phyloP scores from a whole-genome alignment of 2,113 vertebrate species.

The Pedetes capensis region DNA sequence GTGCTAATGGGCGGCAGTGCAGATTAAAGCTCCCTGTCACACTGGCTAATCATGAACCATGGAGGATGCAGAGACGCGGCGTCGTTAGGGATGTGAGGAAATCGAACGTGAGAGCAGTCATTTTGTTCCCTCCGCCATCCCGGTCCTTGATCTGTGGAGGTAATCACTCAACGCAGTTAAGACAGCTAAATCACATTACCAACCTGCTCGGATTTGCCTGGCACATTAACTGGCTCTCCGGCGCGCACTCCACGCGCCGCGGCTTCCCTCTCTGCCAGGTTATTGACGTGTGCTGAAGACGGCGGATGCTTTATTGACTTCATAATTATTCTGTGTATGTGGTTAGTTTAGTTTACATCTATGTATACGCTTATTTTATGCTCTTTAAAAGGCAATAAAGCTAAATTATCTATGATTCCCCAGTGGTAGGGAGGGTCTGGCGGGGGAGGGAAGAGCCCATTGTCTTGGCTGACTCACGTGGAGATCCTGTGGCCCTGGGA shows the following conservation, averaged over 20 bases:
- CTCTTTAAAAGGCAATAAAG: slow-evolving; percentile 50
- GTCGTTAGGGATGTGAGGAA: rapidly evolving
- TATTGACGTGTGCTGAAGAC: slow-evolving; percentile 21
- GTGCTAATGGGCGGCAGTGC: neutral
- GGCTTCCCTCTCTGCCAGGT: neutral
- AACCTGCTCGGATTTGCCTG: neutral
- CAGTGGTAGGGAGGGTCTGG: neutral
- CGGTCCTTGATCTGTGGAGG: neutral
- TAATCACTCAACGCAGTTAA: neutral
- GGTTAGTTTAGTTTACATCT: slow-evolving; percentile 57
- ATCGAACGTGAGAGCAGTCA: neutral
- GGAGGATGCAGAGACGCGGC: rapidly evolving
- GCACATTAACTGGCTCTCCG: neutral
- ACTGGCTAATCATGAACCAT: rapidly evolving
- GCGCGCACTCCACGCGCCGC: rapidly evolving
- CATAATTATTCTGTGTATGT: slow-evolving; percentile 60
- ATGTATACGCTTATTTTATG: slow-evolving; percentile 46
- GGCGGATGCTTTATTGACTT: slow-evolving; percentile 9
- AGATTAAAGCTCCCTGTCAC: neutral
- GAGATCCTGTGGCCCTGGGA: too few relatives aligned
- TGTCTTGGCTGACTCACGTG: neutral
- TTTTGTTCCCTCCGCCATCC: neutral
- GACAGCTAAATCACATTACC: slow-evolving; percentile 14
- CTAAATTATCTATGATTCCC: slow-evolving; percentile 46
- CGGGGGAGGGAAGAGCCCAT: neutral